Percentiles rank a stretch among this genome's conserved stretches.
These are phyloP conservation scores for Abscondita cerata DNA, from an alignment of 2,888 invertebrate species.

Conservation along the genomic window DNA sequence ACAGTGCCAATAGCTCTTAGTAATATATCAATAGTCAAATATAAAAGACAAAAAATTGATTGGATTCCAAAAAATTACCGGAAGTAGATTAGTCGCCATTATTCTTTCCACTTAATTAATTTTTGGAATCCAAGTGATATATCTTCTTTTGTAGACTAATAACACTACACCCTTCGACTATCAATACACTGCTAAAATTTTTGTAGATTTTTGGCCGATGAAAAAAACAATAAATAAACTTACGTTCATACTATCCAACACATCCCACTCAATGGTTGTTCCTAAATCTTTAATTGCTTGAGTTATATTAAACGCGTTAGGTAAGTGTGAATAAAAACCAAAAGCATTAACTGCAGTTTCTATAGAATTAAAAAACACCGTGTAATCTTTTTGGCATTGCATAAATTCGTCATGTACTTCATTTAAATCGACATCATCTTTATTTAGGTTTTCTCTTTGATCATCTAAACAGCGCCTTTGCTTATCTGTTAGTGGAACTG, in stretches of 20 bases:
- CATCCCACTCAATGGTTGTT: conserved; percentile 41
- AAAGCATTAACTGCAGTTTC: conserved; percentile 38
- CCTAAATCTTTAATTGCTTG: conserved; percentile 32
- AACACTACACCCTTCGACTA: too few relatives aligned
- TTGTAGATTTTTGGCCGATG: not conserved
- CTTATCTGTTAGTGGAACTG: conserved; percentile 40
- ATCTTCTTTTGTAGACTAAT: too few relatives aligned
- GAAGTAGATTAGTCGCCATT: too few relatives aligned
- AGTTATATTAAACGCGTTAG: conserved; percentile 12
- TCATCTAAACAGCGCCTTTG: conserved; percentile 41
- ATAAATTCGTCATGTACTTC: conserved; percentile 37
- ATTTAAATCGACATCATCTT: conserved; percentile 37
- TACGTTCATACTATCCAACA: conserved; percentile 40
- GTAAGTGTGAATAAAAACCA: conserved; percentile 29
- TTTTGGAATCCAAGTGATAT: too few relatives aligned
- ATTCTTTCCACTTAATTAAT: too few relatives aligned
- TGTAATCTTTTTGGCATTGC: conserved; percentile 39
- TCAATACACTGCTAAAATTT: too few relatives aligned
- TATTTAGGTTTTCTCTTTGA: conserved; percentile 26
- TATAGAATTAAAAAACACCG: conserved; percentile 39
- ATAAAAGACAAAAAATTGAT: too few relatives aligned
- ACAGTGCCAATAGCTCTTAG: too few relatives aligned
- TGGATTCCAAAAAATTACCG: too few relatives aligned
- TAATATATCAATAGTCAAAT: too few relatives aligned
- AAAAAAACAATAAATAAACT: conserved; percentile 12